Base-by-base conservation (phyloP, 1,140 invertebrate genomes). In the Wasmannia auropunctata region DNA sequence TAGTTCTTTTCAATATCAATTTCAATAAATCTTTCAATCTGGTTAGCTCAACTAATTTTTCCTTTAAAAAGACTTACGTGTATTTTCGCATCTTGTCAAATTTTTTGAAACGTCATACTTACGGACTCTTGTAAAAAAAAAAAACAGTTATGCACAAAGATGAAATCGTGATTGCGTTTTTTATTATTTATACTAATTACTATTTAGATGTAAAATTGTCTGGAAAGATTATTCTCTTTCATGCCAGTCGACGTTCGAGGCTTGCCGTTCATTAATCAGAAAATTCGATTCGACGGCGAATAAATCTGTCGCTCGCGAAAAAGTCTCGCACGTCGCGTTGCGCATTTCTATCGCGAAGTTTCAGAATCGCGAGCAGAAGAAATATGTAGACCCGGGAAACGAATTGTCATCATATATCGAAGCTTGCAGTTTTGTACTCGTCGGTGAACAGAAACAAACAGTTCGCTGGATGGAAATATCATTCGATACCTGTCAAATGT, bases 401-500 rank as follows among this genome's bases (percentile, higher is more conserved):
- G 37, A 81, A 81, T 46, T 70, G 49, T 70, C 65, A 81, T 81
- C 77, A 49, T 70, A 70, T 70, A 56, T 81, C 34, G 60, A 19
- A 70, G 34, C 37, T 51, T 49, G 37, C 49, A 70, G 22, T 43
- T 70, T 70, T 70, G 25, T 72, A 43, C 49, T 72, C 79, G 58
- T 81, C 16, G 25, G 25, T 67, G 65, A 56, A 72, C 79, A 72
- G 49, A 72, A 81, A 81, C 65, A 81, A 72, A 46, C 31, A 72
- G 49, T 49, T 56, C 34, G 37, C 19, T 34, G 49, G 49, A 40
- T 70, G 51, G 49, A 81, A 81, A 81, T 81, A 81, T 81, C 65
- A 51, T 81, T 72, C 49, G 65, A 56, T 81, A 58, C 4, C 65
- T 58, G 79, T 81, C 79, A 81, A 72, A 72, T 54, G 54, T 81